Percentiles rank a stretch among this genome's conserved stretches.
These are phyloP conservation scores for Tarsius wallacei DNA, from an alignment of 2,797 vertebrate genomes.

Conservation along the genomic window DNA sequence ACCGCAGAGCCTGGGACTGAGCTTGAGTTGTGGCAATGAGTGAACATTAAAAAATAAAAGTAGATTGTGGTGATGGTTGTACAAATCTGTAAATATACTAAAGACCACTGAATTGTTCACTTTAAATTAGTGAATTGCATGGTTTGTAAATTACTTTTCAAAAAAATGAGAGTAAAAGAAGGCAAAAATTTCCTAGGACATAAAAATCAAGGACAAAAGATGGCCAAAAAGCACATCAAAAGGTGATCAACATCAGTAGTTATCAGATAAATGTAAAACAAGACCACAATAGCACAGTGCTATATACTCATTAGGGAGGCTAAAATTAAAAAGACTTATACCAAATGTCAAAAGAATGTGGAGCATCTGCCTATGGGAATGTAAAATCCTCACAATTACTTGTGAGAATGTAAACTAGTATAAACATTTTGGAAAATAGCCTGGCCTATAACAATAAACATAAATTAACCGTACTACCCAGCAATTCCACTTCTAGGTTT, in stretches of 20 bases:
- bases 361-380: slow-evolving; percentile 1
- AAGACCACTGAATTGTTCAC: slow-evolving; percentile 19
- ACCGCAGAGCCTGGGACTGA: neutral
- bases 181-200: slow-evolving; percentile 31
- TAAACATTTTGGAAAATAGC: slow-evolving; percentile 30
- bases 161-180: slow-evolving; percentile 35
- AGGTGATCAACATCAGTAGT: neutral
- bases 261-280: slow-evolving; percentile 41
- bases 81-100: slow-evolving; percentile 19
- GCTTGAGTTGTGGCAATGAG: neutral
- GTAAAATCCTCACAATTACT: neutral
- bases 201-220: slow-evolving; percentile 58
- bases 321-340: slow-evolving; percentile 1
- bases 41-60: neutral
- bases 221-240: slow-evolving; percentile 36
- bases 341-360: neutral
- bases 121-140: slow-evolving; percentile 33
- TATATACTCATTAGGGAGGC: slow-evolving; percentile 1
- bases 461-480: neutral
- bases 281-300: neutral
- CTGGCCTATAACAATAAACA: neutral
- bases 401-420: slow-evolving; percentile 16
- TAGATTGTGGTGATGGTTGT: neutral
- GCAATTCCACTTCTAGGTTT: slow-evolving; percentile 45
- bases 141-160: slow-evolving; percentile 47